Base-by-base conservation (phyloP, 2,797 vertebrate genomes). In the Fundulus diaphanus region DNA sequence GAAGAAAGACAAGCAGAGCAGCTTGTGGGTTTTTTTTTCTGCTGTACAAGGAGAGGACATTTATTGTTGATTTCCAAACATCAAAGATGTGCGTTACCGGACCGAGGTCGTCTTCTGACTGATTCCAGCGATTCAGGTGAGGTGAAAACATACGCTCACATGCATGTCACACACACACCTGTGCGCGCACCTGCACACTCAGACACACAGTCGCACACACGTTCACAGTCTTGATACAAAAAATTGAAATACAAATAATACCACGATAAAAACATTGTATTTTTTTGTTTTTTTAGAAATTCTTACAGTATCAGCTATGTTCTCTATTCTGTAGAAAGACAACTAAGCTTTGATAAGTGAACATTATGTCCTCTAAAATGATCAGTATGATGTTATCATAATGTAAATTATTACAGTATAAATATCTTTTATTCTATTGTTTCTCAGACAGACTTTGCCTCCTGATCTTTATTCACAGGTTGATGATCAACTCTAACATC, bases 321-420 rank as follows among this genome's bases (percentile, higher is more conserved):
- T 90, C 80, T 92, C 87, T 94, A 90, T 88, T 92, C 85, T 88
- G 91, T 94, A 94, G 92, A 94, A 94, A 94, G 92, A 93, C 92
- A 90, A 79, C 90, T 92, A 94, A 90, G 84, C 80, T 90, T 92
- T 87, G 79, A 89, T 86, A 89, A 89, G 85, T 91, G 85, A 91
- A 90, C 78, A 40, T 66, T 52, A 87, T 84, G 88, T 92, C 89
- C 92, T 81, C 90, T 93, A 92, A 92, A 93, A 92, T 91, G 82
- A 90, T 88, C 82, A 73, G 83, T 89, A 86, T 87, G 89, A 90
- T 93, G 90, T 91, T 70, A 80, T 87, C 78, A 80, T 85, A 87
- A 90, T 52, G 72, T 89, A 87, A 91, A 81, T 82, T 89, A 84
- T 90, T 92, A 90, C 87, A 88, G 75, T 90, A 89, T 91, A 86